phyloP scores from a whole-genome alignment of 2,888 invertebrate species.

The Chaetoderma sp. region DNA sequence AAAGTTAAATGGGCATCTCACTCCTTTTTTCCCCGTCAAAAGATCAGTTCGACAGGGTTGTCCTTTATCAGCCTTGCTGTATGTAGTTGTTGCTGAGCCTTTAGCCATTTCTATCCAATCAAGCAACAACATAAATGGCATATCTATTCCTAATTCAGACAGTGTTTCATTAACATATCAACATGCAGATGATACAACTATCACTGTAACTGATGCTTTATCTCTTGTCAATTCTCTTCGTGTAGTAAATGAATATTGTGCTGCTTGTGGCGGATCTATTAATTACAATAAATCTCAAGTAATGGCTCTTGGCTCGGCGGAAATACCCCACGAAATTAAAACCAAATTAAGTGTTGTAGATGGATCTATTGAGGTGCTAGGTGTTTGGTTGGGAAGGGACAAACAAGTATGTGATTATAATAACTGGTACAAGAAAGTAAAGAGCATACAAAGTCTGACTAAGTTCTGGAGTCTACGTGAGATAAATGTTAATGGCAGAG shows the following conservation, averaged over 20 bases:
- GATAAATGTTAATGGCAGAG: background rate
- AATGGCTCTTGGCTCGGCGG: background rate
- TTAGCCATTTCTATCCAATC: background rate
- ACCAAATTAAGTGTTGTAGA: background rate
- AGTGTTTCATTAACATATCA: background rate
- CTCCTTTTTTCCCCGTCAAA: background rate
- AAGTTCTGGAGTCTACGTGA: background rate
- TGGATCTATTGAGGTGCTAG: background rate
- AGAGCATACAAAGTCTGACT: background rate
- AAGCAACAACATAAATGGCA: conserved; percentile 14
- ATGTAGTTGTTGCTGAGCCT: conserved; percentile 1
- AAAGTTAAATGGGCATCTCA: background rate
- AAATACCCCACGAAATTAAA: too few relatives aligned
- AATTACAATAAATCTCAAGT: conserved; percentile 16
- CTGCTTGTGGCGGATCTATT: conserved; percentile 27
- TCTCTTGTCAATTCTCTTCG: conserved; percentile 3
- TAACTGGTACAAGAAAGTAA: background rate
- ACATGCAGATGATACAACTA: conserved; percentile 22
- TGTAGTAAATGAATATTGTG: conserved; percentile 5
- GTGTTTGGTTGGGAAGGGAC: background rate
- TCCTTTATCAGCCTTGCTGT: background rate
- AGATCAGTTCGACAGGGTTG: conserved; percentile 1
- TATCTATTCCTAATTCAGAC: conserved; percentile 20
- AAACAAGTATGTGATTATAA: background rate
- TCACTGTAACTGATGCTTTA: background rate